phyloP scores from a whole-genome alignment of 1,140 invertebrate genomes.

The Dinoponera quadriceps region DNA sequence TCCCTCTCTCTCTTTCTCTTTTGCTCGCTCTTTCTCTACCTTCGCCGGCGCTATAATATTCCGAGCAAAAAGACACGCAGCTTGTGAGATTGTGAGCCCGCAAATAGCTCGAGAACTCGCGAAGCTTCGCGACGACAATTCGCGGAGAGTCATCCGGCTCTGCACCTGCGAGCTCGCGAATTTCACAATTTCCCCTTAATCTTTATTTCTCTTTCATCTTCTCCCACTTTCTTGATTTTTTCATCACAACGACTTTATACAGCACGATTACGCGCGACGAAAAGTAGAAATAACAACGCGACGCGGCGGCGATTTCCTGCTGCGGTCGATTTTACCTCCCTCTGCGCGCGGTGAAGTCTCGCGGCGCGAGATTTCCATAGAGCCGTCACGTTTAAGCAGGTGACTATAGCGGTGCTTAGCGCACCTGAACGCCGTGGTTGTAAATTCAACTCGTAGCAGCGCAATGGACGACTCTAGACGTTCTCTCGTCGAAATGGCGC shows the following conservation, averaged over 20 bases:
- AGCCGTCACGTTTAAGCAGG: slow-evolving; percentile 32
- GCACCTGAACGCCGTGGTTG: slow-evolving; percentile 3
- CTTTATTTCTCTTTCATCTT: no score
- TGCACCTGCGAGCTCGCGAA: no score
- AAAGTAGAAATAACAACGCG: no score
- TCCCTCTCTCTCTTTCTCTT: neutral
- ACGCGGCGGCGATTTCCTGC: no score
- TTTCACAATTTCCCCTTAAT: no score
- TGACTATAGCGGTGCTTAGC: slow-evolving; percentile 51
- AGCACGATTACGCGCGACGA: no score
- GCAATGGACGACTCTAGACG: slow-evolving; percentile 28
- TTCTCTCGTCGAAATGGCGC: slow-evolving; percentile 17
- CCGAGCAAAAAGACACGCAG: slow-evolving; percentile 48
- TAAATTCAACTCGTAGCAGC: slow-evolving; percentile 34
- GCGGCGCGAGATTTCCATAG: neutral
- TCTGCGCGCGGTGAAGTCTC: no score
- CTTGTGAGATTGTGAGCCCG: slow-evolving; percentile 27
- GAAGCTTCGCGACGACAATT: slow-evolving; percentile 24
- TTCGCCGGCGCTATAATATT: slow-evolving; percentile 46
- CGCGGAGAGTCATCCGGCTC: neutral
- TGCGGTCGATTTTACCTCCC: no score
- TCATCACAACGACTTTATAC: no score
- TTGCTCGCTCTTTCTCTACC: neutral
- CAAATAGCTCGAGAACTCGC: slow-evolving; percentile 56
- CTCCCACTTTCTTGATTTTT: no score